Base-by-base conservation (phyloP, 1,140 invertebrate genomes). In the Drosophila setifemur region DNA sequence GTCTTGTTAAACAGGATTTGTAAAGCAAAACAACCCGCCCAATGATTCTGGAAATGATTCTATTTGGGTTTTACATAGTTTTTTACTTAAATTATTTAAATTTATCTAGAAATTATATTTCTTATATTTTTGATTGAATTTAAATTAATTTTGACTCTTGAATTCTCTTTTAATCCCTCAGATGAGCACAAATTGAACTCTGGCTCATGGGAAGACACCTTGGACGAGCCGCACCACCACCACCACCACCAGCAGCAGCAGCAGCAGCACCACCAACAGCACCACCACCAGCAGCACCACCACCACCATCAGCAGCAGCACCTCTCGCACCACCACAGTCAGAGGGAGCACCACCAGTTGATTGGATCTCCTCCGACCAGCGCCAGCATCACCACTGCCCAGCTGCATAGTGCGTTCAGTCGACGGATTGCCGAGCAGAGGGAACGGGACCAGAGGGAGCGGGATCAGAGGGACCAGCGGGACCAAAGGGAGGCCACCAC, bases 111-210 rank as follows among this genome's bases (percentile, higher is more conserved):
- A 28, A 28, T 28, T n/a, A 6, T 44, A 2, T 2, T 4, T 16
- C 6, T 0, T 23, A 9, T 28, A 4, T 16, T 3, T 31, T 29
- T 8, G 11, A 40, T 44, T 8, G n/a, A n/a, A n/a, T n/a, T n/a
- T n/a, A n/a, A n/a, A 11, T 7, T 39, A 6, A 40, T 7, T 8
- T 7, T 6, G 3, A 16, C 4, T 16, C 6, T n/a, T 26, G n/a
- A n/a, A n/a, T 8, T 5, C 26, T 23, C 1, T 35, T 1, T 16
- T 14, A 14, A 23, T 1, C 1, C 1, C 19, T 0, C 57, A 83
- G 78, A 83, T 89, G 89, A 90, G 60, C 74, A 89, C 7, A 89
- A 90, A 71, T 40, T 90, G 37, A 90, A 86, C 50, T 72, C 87
- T 2, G 78, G 74, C 67, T 89, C 87, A 49, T 90, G 89, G 87